phyloP scores from a whole-genome alignment of 92 coral and sea anemone genomes.

The Metridium senile region DNA sequence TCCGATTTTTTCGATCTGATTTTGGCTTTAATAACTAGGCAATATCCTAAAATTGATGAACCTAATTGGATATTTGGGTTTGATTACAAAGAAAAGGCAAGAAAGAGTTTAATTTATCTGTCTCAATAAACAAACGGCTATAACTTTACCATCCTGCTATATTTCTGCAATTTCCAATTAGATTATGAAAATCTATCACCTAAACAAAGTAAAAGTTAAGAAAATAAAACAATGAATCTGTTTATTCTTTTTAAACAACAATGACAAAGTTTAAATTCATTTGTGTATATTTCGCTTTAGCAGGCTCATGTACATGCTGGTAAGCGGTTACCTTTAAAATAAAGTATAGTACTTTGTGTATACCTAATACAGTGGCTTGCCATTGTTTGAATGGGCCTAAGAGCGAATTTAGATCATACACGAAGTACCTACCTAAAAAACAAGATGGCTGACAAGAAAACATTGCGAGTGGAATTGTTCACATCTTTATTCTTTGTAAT shows the following conservation, averaged over 20 bases:
- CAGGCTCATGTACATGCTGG: constrained; percentile 7
- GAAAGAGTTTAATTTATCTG: neutral
- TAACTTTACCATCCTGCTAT: neutral
- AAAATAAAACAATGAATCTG: neutral
- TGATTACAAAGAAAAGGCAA: neutral
- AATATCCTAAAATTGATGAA: neutral
- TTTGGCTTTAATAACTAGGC: neutral
- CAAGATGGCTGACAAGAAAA: neutral
- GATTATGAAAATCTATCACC: neutral
- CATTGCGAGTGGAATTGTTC: neutral
- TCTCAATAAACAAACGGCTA: neutral
- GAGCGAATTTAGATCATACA: neutral
- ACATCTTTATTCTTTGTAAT: neutral
- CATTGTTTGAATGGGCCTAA: no score
- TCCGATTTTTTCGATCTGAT: neutral
- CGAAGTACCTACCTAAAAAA: neutral
- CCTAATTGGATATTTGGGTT: constrained; percentile 20
- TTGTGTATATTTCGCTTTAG: neutral
- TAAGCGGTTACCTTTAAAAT: constrained; percentile 3
- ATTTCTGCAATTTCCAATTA: constrained; percentile 7
- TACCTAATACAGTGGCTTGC: neutral
- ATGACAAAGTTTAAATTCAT: neutral
- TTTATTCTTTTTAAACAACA: constrained; percentile 5
- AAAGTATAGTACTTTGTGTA: constrained; percentile 1
- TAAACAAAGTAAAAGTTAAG: neutral